Conservation (phyloP, 2,797 vertebrate species). For the Pangasius larnaudii region DNA sequence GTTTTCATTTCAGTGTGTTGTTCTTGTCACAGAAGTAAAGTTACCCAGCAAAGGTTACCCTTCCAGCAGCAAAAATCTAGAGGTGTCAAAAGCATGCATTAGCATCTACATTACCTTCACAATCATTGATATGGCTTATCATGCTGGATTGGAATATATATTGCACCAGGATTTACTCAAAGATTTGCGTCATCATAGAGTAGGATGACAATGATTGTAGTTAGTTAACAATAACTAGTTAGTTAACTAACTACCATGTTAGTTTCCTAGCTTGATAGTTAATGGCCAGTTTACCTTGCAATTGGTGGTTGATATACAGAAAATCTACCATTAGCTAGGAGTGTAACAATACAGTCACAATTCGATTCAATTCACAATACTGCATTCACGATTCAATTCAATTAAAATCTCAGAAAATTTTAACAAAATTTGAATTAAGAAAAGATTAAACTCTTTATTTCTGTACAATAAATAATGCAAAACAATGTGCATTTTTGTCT, state of each 20-base stretch:
- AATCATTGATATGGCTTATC: not conserved
- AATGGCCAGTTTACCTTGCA: not conserved
- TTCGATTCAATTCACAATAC: not conserved
- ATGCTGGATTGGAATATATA: not conserved
- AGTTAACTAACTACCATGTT: not conserved
- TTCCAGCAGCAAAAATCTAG: not conserved
- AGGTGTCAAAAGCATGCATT: not conserved
- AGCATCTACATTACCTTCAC: not conserved
- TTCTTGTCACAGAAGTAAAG: constrained; percentile 3
- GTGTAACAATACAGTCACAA: not conserved
- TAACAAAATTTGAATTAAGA: not conserved
- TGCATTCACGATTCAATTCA: too few relatives aligned
- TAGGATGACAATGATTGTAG: not conserved
- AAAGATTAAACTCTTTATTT: not conserved
- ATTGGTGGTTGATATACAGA: not conserved
- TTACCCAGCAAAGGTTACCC: not conserved
- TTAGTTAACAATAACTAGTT: not conserved
- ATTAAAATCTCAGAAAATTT: not conserved
- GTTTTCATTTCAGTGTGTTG: not conserved
- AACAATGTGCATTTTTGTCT: not conserved
- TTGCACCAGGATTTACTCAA: not conserved
- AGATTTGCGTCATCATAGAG: not conserved
- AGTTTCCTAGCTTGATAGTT: not conserved
- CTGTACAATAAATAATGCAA: not conserved
- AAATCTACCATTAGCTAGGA: not conserved